These are phyloP conservation scores for Caenorhabditis wallacei DNA, from an alignment of 2,888 invertebrate species.

Conservation along the genomic window DNA sequence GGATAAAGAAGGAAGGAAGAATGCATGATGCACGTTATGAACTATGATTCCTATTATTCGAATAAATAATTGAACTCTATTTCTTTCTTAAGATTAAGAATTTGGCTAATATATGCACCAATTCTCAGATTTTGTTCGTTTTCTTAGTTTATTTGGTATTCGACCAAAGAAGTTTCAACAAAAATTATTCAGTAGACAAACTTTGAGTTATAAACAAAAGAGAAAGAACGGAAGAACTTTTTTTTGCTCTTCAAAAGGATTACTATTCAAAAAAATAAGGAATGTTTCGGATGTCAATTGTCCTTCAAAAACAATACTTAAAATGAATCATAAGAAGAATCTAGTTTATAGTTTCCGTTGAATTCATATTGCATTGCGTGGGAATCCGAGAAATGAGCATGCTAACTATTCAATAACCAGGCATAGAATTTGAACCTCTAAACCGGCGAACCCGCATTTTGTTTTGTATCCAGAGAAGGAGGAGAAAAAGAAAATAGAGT, in stretches of 20 bases:
- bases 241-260: background rate
- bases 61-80: background rate
- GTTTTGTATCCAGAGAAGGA: slow-evolving; percentile 11
- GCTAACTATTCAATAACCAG: background rate
- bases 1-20: background rate
- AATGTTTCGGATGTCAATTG: background rate
- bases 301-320: background rate
- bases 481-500: slow-evolving; percentile 1
- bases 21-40: background rate
- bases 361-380: slow-evolving; percentile 2
- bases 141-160: background rate
- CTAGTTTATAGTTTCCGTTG: background rate
- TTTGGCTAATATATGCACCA: background rate
- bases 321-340: slow-evolving; percentile 3
- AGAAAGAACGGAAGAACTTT: slow-evolving; percentile 5
- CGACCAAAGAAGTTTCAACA: slow-evolving; percentile 5
- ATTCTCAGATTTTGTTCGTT: background rate
- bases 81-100: background rate
- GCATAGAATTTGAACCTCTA: background rate
- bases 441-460: background rate
- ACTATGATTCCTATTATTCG: slow-evolving; percentile 9
- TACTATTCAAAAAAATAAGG: background rate
- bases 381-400: background rate
- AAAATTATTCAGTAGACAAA: background rate
- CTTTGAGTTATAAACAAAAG: slow-evolving; percentile 12